phyloP scores from a whole-genome alignment of 2,797 vertebrate genomes.

The Pantherophis alleghaniensis region DNA sequence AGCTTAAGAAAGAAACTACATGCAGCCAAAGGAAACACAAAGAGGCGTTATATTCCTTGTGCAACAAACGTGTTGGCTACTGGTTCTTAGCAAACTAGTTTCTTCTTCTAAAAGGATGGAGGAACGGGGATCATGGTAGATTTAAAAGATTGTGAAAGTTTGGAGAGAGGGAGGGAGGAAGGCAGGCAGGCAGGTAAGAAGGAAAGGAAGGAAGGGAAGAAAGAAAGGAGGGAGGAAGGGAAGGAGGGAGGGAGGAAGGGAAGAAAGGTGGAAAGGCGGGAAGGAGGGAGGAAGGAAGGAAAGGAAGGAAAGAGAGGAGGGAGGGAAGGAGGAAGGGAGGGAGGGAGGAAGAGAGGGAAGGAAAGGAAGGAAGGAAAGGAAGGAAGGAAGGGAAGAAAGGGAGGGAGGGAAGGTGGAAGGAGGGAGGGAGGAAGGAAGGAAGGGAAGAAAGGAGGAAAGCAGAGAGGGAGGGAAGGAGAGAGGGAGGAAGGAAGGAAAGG shows the following conservation, averaged over 20 bases:
- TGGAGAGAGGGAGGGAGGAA: neutral
- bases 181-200: neutral
- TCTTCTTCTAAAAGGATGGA: neutral
- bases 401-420: too few species aligned
- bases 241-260: too few species aligned
- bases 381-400: too few species aligned
- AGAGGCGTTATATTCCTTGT: neutral
- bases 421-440: too few species aligned
- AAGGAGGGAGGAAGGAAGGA: too few species aligned
- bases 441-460: too few species aligned
- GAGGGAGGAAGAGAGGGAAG: fast-evolving
- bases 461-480: too few species aligned
- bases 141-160: neutral
- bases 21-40: neutral
- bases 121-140: neutral
- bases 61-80: neutral
- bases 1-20: neutral
- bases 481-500: too few species aligned
- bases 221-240: fast-evolving
- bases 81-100: neutral
- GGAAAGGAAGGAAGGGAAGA: too few species aligned
- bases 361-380: fast-evolving
- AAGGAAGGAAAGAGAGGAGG: too few species aligned
- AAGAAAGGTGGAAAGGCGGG: too few species aligned
- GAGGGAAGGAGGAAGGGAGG: fast-evolving